Evolutionary conservation across 2,797 vertebrate species (phyloP).

Genomic region (Calcarius lapponicus): DNA sequence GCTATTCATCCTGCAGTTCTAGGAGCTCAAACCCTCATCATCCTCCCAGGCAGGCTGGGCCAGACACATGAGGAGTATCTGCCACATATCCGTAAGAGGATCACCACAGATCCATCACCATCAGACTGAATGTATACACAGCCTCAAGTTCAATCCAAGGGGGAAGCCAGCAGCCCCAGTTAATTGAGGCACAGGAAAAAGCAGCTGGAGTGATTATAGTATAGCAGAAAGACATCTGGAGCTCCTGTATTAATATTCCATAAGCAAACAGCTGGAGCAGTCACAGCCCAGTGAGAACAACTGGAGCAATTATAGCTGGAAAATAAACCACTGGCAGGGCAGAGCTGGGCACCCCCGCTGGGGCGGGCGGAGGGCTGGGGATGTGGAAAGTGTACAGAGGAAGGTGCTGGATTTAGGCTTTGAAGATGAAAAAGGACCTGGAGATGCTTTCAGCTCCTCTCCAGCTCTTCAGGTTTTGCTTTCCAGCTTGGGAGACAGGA

Average conservation of each 20-base stretch:
- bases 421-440: neutral
- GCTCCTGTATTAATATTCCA: constrained; percentile 23
- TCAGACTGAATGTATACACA: rapidly evolving
- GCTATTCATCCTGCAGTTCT: neutral
- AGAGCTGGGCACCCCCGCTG: neutral
- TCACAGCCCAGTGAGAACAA: constrained; percentile 45
- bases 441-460: neutral
- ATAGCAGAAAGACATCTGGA: constrained; percentile 47
- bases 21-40: neutral
- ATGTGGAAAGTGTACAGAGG: neutral
- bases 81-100: neutral
- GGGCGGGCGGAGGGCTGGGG: neutral
- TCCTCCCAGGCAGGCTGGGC: neutral
- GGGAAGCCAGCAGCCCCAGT: neutral
- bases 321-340: neutral
- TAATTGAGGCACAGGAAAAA: neutral
- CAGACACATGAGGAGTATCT: neutral
- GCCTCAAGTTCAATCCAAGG: neutral
- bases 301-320: neutral
- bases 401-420: neutral
- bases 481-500: neutral
- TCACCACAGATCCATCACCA: neutral
- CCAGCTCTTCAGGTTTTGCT: neutral
- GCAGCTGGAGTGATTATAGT: constrained; percentile 45
- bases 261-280: constrained; percentile 50